Percentiles rank a stretch among this genome's conserved stretches.
phyloP scores from a whole-genome alignment of 2,797 vertebrate genomes.

The Anguilla obscura region DNA sequence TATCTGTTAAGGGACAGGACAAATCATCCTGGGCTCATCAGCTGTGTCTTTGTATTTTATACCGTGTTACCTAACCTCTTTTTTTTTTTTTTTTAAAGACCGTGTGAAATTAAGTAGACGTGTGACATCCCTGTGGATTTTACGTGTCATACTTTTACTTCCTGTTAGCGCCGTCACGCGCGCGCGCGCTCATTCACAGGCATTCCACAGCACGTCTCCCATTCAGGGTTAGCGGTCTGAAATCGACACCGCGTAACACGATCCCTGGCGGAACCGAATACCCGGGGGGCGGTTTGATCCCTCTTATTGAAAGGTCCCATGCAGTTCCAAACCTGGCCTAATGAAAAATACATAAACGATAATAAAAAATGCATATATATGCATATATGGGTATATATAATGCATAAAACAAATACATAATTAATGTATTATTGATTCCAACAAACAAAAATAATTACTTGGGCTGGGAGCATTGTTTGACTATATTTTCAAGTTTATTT shows the following conservation, averaged over 20 bases:
- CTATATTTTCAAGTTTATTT: not conserved
- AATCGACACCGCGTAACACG: constrained; percentile 41
- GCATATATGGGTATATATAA: not conserved
- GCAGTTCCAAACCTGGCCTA: constrained; percentile 7
- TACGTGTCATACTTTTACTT: constrained; percentile 4
- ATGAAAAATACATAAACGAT: not conserved
- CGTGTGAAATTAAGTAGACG: constrained; percentile 21
- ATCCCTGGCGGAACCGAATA: constrained; percentile 45
- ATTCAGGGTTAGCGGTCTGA: constrained; percentile 52
- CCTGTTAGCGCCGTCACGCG: not conserved
- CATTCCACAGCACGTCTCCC: constrained; percentile 34
- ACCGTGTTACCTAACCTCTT: not conserved
- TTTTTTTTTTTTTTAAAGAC: not conserved
- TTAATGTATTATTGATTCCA: not conserved
- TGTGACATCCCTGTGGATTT: constrained; percentile 2
- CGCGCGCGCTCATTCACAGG: not conserved
- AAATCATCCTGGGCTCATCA: not conserved
- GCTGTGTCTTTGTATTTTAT: not conserved
- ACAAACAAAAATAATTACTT: not conserved
- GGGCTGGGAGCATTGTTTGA: not conserved
- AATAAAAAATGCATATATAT: not conserved
- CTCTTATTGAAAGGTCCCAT: not conserved
- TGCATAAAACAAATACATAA: not conserved
- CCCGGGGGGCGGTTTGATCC: not conserved
- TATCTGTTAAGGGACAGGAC: not conserved